Evolutionary conservation across 2,113 vertebrate genomes (phyloP).

Genomic region (Morone saxatilis): DNA sequence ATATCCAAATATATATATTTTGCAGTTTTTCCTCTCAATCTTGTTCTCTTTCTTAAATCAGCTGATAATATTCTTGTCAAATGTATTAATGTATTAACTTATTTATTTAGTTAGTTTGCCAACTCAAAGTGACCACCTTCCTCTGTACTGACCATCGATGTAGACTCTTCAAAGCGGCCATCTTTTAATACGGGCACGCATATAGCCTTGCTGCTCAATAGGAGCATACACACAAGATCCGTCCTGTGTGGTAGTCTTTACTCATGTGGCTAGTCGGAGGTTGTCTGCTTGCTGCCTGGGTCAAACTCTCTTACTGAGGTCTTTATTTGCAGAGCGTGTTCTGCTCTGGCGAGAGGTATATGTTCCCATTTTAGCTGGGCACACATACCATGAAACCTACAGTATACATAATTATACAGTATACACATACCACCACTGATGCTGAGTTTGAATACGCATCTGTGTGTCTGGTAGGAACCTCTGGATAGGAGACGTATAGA

Average conservation of each 20-base stretch:
- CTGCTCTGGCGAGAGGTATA: constrained; percentile 9
- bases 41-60: not conserved
- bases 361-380: constrained; percentile 65
- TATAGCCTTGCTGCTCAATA: constrained; percentile 20
- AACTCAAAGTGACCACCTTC: constrained; percentile 24
- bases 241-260: constrained; percentile 38
- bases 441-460: constrained; percentile 54
- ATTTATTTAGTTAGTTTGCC: no score
- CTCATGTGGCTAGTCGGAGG: not conserved
- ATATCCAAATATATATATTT: no score
- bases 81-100: no score
- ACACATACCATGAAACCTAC: constrained; percentile 57
- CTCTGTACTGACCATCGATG: constrained; percentile 32
- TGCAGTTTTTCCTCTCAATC: no score
- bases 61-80: not conserved
- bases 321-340: constrained; percentile 40
- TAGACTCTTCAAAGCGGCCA: constrained; percentile 23
- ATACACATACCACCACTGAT: not conserved
- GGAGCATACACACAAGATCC: constrained; percentile 12
- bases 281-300: not conserved
- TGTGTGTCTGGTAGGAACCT: constrained; percentile 27
- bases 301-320: constrained; percentile 22
- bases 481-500: constrained; percentile 19
- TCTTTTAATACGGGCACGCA: not conserved
- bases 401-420: constrained; percentile 34